phyloP scores from a whole-genome alignment of 2,113 vertebrate species.

The Apodemus sylvaticus region DNA sequence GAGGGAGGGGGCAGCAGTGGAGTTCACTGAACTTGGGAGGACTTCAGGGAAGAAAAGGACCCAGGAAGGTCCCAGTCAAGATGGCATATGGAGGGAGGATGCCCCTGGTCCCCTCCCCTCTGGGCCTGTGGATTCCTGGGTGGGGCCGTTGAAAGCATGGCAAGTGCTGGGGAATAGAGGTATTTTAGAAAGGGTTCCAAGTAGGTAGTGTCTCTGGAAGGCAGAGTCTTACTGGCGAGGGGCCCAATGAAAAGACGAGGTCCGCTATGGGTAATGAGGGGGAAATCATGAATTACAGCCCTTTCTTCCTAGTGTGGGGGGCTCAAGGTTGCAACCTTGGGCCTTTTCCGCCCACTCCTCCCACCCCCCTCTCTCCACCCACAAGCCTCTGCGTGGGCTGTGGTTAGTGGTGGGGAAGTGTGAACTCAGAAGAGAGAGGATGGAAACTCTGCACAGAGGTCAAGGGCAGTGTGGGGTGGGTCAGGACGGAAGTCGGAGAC shows the following conservation, averaged over 20 bases:
- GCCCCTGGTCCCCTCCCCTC: neutral
- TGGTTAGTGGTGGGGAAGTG: constrained; percentile 81
- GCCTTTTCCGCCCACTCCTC: constrained; percentile 71
- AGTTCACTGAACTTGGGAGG: neutral
- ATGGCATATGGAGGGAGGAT: neutral
- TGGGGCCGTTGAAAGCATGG: neutral
- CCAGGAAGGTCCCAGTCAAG: neutral
- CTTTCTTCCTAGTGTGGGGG: constrained; percentile 63
- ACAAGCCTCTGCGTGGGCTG: constrained; percentile 81
- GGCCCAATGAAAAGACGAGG: neutral
- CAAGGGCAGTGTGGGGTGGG: constrained; percentile 78
- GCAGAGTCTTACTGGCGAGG: neutral
- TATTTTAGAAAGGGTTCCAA: neutral
- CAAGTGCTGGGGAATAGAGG: neutral
- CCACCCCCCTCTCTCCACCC: constrained; percentile 70
- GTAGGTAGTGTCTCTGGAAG: neutral
- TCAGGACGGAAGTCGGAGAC: constrained; percentile 79
- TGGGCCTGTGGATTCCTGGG: neutral
- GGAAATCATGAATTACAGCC: neutral
- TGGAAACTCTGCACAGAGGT: constrained; percentile 82
- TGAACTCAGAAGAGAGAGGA: constrained; percentile 77
- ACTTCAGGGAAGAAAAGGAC: neutral
- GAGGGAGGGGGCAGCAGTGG: neutral
- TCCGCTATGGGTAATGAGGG: neutral
- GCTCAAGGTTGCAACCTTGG: constrained; percentile 57